Base-by-base conservation (phyloP, 2,113 vertebrate genomes). In the Rhizomys pruinosus region DNA sequence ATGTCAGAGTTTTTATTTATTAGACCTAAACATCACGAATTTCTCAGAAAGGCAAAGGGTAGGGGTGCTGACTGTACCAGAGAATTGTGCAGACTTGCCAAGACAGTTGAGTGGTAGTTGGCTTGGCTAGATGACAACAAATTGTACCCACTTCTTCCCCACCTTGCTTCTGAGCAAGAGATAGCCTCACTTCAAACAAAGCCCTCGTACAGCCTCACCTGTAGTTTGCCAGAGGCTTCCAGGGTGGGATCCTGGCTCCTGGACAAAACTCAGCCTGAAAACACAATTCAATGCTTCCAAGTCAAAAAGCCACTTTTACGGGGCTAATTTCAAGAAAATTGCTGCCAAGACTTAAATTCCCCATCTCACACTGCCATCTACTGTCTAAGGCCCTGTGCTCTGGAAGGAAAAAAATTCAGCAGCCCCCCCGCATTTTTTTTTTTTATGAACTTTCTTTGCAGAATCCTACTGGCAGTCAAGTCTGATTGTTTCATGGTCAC, bases 341-440 rank as follows among this genome's bases (percentile, higher is more conserved):
- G 1, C 37, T 42, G 64, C 47, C 32, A 29, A 11, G 61, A 52
- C 94, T 93, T 61, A 96, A 98, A 98, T 99, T 98, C 96, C 96
- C 98, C 98, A 98, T 98, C 98, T 98, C 97, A 98, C 98, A 98
- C 98, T 98, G 99, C 99, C 99, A 99, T 99, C 99, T 99, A 96
- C 98, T 99, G 99, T 98, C 97, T 96, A 29, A 74, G 63, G 59
- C 55, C 85, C 0, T 3, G 16, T 4, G 74, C n/a, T 87, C 68
- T 15, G 12, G 77, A n/a, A n/a, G n/a, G n/a, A n/a, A n/a, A n/a
- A n/a, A n/a, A n/a, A n/a, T n/a, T n/a, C n/a, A n/a, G n/a, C n/a
- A n/a, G n/a, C n/a, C n/a, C n/a, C n/a, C 34, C 2, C 4, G 34
- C 0, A 17, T 29, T 47, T 17, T n/a, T n/a, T n/a, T n/a, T n/a